phyloP scores from a whole-genome alignment of 2,797 vertebrate species.

The Chelonia mydas region DNA sequence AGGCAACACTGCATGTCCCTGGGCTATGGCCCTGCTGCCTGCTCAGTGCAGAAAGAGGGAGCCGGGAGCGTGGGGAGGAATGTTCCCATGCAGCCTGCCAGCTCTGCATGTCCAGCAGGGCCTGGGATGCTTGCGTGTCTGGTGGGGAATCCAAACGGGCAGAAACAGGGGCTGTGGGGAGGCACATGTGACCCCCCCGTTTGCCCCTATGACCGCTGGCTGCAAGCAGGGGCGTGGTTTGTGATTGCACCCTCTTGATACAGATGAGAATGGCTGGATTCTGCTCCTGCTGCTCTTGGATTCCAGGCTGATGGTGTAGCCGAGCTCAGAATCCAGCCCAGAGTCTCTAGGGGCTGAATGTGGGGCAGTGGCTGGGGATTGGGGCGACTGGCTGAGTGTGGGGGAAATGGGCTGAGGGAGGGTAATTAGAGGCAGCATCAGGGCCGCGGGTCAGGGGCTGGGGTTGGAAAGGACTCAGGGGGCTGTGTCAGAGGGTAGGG shows the following conservation, averaged over 20 bases:
- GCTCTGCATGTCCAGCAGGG: neutral
- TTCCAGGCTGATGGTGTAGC: neutral
- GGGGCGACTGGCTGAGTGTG: neutral
- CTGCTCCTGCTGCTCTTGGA: neutral
- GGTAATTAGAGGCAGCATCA: neutral
- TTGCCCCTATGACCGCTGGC: neutral
- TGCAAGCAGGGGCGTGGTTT: neutral
- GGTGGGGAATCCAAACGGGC: neutral
- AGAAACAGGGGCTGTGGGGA: neutral
- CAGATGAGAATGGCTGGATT: neutral
- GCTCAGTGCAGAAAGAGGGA: neutral
- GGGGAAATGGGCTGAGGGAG: neutral
- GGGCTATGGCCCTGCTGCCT: rapidly evolving
- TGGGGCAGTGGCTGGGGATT: neutral
- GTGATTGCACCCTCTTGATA: neutral
- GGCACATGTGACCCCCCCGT: neutral
- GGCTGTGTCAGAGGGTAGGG: no score
- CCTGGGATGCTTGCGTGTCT: neutral
- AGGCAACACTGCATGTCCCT: rapidly evolving
- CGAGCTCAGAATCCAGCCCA: neutral
- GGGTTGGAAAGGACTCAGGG: no score
- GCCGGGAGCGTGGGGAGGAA: neutral
- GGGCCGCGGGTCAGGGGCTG: no score
- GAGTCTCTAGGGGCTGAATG: neutral
- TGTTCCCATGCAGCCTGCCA: neutral